Evolutionary conservation across 2,888 invertebrate genomes (phyloP).

Genomic region (Leptinotarsa rubiginosa): DNA sequence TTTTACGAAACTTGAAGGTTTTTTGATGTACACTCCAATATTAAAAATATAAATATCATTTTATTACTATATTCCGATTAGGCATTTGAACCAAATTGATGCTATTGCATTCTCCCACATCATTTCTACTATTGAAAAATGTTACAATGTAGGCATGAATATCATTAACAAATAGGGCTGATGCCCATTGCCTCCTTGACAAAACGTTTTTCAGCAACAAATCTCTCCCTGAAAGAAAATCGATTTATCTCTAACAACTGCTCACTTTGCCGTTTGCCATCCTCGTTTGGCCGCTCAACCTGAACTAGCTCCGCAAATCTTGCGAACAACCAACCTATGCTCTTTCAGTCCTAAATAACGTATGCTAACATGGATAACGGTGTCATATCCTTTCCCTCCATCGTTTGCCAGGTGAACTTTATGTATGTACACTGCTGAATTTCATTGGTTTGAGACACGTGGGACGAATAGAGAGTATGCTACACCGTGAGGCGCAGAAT

Average conservation of each 20-base stretch:
- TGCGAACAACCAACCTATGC: background rate
- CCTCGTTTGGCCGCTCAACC: background rate
- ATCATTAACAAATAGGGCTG: too few relatives aligned
- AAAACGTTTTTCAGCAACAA: too few relatives aligned
- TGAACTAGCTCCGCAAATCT: background rate
- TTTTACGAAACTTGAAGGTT: too few relatives aligned
- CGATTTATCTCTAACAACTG: background rate
- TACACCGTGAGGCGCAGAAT: background rate
- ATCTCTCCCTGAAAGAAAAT: background rate
- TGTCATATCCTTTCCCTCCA: background rate
- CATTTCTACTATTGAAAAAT: too few relatives aligned
- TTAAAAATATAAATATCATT: too few relatives aligned
- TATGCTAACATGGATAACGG: background rate
- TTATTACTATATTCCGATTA: too few relatives aligned
- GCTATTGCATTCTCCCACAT: too few relatives aligned
- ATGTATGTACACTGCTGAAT: slow-evolving; percentile 5
- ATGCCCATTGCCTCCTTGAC: too few relatives aligned
- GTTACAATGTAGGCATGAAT: too few relatives aligned
- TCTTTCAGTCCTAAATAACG: background rate
- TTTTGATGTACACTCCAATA: too few relatives aligned
- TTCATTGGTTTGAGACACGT: background rate
- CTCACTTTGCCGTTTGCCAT: background rate
- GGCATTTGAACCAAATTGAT: too few relatives aligned
- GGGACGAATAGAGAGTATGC: background rate
- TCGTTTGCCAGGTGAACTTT: slow-evolving; percentile 10